Evolutionary conservation across 2,797 vertebrate species (phyloP), one percentile per base, ranked within the genome.

Genomic region (Gymnoscopelus microlampas): DNA sequence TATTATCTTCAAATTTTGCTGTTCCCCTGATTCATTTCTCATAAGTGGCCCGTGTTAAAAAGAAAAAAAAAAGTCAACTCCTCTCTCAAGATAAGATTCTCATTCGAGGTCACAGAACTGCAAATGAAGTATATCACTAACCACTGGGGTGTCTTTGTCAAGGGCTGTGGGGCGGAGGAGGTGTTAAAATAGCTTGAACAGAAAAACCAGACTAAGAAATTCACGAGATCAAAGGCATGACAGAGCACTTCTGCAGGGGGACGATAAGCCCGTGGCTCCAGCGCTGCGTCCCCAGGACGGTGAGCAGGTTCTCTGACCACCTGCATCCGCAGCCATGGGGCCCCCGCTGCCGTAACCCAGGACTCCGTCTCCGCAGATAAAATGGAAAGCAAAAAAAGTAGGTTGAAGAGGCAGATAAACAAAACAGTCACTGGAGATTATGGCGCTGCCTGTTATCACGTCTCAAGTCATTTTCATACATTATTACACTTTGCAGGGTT

Each of bases 231-330:
- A 89, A 88, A 90, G 85, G 90, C 90, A 88, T 91, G 90, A 92
- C 87, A 91, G 86, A 82, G 81, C 86, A 85, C 88, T 91, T 91
- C 92, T 94, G 93, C 61, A 81, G 72, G 65, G 84, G 69, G 86
- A 88, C 77, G 93, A 94, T 94, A 94, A 92, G 92, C 85, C 88
- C 85, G 78, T 73, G 72, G 82, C 88, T 83, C 88, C 82, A 66
- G 63, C 80, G 86, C 82, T 82, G 76, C 74, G 85, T 84, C 88
- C 83, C 53, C 74, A 26, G 88, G 88, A 77, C 76, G 58, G 70
- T 35, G 74, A 74, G 71, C 78, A 49, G 79, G 79, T 81, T 72
- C 67, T 71, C 84, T 72, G 66, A 85, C 88, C 86, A 90, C 90
- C 87, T 90, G 88, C 85, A 88, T 88, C 88, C 82, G 70, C 90